Base-by-base conservation (phyloP, 2,797 vertebrate species). In the Triplophysa bombifrons region DNA sequence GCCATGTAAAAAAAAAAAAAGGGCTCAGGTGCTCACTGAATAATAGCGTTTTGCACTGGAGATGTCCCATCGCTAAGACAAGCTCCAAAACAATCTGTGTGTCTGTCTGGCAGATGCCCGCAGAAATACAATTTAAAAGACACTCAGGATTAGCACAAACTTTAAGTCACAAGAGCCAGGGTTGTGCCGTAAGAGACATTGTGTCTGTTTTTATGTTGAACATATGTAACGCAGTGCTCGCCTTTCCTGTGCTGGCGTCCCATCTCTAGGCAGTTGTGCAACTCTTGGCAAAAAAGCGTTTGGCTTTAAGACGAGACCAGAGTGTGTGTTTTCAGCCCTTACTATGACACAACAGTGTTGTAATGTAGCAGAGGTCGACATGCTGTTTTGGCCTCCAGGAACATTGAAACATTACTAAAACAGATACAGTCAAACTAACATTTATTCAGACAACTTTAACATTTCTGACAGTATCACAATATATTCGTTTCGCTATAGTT, bases 181-280 rank as follows among this genome's bases (percentile, higher is more conserved):
- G 44, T 80, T 84, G 65, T 69, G 72, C 53, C 74, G 67, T 80
- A 12, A 34, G 16, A 66, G n/a, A 41, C 76, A 61, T 72, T 80
- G 69, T 72, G 69, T 79, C 73, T 82, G 46, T 56, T 82, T 82
- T 81, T 79, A 84, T 81, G 81, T 74, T 38, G 17, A 83, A 84
- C 83, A 81, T 81, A 80, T 84, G 83, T 82, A 80, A 80, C 51
- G 69, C 80, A 76, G 72, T 44, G 64, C 74, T 84, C 61, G 81
- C 75, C 74, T 86, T 84, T 84, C 81, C 81, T 83, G 69, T 83
- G 60, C 51, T 77, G 82, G 85, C 48, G 73, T 73, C 82, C 76
- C 53, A 38, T 73, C 68, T 84, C 76, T 81, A 83, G 78, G 69
- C 83, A 81, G 81, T 80, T 80, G 76, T 76, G 80, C 78, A 84